Base-by-base conservation (phyloP, 1,140 invertebrate genomes). In the Aphelenchoides avenae region DNA sequence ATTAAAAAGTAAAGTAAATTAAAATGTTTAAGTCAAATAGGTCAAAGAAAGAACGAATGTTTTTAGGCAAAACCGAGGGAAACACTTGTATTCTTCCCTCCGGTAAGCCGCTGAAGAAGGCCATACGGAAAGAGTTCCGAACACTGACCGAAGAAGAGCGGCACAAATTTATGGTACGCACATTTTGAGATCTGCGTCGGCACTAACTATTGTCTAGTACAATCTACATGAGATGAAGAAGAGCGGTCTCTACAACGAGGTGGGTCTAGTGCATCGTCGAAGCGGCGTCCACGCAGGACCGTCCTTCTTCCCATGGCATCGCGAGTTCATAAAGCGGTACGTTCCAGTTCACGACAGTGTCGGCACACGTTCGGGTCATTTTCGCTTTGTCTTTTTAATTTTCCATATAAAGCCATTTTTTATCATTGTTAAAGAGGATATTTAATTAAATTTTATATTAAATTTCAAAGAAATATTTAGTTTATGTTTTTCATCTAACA, bases 81-180 rank as follows among this genome's bases (percentile, higher is more conserved):
- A 20, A 40, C n/a, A 9, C 44, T 47, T 74, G 71, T 59, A 53
- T 57, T 57, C 56, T 74, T 7, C 52, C 63, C 1, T 62, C 56
- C 36, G 71, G 71, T 18, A 56, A 72, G 44, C 47, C 57, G 3
- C 47, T 77, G 9, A 26, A 47, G 29, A 66, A 57, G 52, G 68
- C 73, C 3, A 41, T 68, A n/a, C 54, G 79, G 18, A 79, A 79
- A 52, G 79, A 80, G 52, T 79, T 77, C 61, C 61, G 79, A 26
- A 71, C 67, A 55, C 48, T 80, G 46, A 75, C 64, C 0, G 65
- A 75, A 27, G 60, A 73, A 7, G 78, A 81, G 52, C 52, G 77
- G 39, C 27, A 56, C 2, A 46, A 59, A 3, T 79, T 70, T 43
- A 13, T 64, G n/a, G 61, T 64, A 5, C 48, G 56, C 30, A 13